Conservation (phyloP, 2,888 invertebrate genomes). For the Tenthredo mesomela region DNA sequence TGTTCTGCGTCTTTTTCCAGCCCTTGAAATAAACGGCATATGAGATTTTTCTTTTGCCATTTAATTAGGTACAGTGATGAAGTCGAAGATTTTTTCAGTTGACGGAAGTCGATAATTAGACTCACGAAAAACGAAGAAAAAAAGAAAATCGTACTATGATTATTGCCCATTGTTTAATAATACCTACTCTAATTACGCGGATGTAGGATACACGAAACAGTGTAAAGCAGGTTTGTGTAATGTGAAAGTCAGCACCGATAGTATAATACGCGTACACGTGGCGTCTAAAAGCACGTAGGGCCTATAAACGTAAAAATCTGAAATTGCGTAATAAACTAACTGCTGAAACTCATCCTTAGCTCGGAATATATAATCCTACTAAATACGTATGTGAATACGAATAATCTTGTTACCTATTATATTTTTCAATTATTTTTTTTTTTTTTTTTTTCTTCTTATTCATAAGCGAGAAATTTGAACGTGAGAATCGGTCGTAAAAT, state of each 20-base stretch:
- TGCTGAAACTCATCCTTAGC: background rate
- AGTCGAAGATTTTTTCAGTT: background rate
- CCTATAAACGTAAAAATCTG: conserved; percentile 16
- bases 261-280: conserved; percentile 16
- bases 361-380: background rate
- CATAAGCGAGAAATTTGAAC: background rate
- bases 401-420: background rate
- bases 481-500: background rate
- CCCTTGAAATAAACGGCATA: background rate
- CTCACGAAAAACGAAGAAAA: background rate
- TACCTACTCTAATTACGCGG: conserved; percentile 9
- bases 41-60: background rate
- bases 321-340: conserved; percentile 8
- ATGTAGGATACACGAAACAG: conserved; percentile 2
- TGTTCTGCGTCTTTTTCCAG: background rate
- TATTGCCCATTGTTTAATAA: conserved; percentile 10
- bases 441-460: background rate
- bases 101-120: background rate
- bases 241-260: conserved; percentile 32
- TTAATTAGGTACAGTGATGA: no score
- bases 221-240: conserved; percentile 18
- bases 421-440: background rate
- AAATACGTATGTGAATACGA: background rate
- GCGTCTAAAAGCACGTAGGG: conserved; percentile 15
- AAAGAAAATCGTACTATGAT: background rate